Evolutionary conservation across 2,888 invertebrate species (phyloP).

Genomic region (Euplexia lucipara): DNA sequence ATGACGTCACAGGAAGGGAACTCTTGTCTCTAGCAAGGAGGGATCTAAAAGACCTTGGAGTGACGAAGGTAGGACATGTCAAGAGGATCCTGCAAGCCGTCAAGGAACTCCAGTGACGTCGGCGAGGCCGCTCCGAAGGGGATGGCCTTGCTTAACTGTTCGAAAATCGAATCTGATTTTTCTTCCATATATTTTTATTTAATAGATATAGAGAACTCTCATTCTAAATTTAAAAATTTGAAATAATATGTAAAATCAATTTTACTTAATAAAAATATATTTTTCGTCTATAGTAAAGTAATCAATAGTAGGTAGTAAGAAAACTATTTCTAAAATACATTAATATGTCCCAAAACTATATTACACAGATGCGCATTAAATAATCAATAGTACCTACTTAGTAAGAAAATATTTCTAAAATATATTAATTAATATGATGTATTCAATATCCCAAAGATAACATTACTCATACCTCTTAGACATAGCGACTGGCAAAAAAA

Average conservation of each 20-base stretch:
- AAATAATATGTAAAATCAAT: constrained; percentile 29
- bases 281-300: constrained; percentile 53
- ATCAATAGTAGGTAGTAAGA: constrained; percentile 29
- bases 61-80: constrained; percentile 98
- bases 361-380: not conserved
- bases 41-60: constrained; percentile 97
- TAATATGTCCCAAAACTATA: constrained; percentile 24
- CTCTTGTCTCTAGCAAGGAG: constrained; percentile 96
- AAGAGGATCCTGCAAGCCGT: constrained; percentile 98
- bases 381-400: no score
- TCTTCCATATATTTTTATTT: constrained; percentile 56
- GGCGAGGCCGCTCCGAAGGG: constrained; percentile 88
- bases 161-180: constrained; percentile 56
- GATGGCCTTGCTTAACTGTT: constrained; percentile 78
- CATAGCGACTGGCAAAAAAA: constrained; percentile 15
- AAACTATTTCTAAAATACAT: constrained; percentile 31
- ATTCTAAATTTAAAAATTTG: constrained; percentile 47
- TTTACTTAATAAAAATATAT: constrained; percentile 48
- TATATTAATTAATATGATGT: no score
- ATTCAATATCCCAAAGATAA: constrained; percentile 35
- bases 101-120: constrained; percentile 93
- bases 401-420: no score
- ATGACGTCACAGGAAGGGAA: constrained; percentile 98
- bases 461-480: constrained; percentile 29
- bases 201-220: constrained; percentile 45